A percentile compares a stretch with the other conserved stretches of the same genome.
Evolutionary conservation across 2,113 vertebrate genomes (phyloP).

Genomic region (Sinosuthora webbiana): DNA sequence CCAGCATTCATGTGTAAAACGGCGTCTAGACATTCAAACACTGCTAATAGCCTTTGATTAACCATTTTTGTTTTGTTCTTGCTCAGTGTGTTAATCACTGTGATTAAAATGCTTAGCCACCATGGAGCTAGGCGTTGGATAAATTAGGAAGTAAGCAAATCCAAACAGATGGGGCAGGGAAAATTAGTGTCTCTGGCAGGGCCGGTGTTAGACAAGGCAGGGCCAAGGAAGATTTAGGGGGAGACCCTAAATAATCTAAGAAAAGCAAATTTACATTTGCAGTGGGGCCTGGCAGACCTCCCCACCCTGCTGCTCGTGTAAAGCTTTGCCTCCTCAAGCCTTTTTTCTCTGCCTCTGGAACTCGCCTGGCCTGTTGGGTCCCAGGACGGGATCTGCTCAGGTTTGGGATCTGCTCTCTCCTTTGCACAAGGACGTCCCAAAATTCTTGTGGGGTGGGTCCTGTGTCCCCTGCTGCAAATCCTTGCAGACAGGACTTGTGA

Average conservation of each 20-base stretch:
- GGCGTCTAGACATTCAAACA: constrained; percentile 16
- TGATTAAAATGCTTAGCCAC: constrained; percentile 69
- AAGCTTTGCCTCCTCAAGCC: background rate
- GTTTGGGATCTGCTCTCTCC: background rate
- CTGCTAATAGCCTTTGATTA: constrained; percentile 67
- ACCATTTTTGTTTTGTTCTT: constrained; percentile 68
- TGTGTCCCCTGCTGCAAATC: background rate
- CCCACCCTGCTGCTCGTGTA: background rate
- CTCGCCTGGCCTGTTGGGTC: background rate
- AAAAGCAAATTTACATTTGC: background rate
- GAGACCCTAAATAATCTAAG: constrained; percentile 25
- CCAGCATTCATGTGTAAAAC: constrained; percentile 56
- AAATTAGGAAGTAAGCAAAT: constrained; percentile 64
- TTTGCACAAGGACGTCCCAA: background rate
- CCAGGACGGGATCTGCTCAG: background rate
- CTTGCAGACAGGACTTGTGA: background rate
- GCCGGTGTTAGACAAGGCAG: background rate
- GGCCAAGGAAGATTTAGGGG: constrained; percentile 29
- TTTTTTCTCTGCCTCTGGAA: background rate
- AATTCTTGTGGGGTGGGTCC: background rate
- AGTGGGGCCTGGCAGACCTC: background rate
- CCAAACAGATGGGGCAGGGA: constrained; percentile 65
- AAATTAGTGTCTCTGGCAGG: constrained; percentile 52
- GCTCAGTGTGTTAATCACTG: constrained; percentile 66
- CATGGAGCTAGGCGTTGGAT: constrained; percentile 38